phyloP scores from a whole-genome alignment of 2,797 vertebrate genomes.

The Mergus octosetaceus region DNA sequence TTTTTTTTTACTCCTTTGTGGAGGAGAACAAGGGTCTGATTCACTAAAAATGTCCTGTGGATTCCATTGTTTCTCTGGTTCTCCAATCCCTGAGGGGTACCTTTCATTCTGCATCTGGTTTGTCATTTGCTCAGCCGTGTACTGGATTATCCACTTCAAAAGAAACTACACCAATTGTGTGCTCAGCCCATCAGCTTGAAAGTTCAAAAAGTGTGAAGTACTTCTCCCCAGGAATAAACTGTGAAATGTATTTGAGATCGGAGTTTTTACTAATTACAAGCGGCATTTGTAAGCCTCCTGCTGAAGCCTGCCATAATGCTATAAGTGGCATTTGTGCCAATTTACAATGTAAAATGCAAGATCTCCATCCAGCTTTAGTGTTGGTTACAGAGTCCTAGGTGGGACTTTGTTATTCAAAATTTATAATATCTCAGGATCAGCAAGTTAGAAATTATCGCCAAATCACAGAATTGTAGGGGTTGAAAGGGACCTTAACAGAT shows the following conservation, averaged over 20 bases:
- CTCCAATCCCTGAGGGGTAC: neutral
- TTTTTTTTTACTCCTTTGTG: neutral
- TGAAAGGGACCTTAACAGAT: no score
- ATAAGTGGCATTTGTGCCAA: neutral
- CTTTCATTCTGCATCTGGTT: constrained; percentile 22
- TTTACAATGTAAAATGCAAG: neutral
- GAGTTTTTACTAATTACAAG: constrained; percentile 32
- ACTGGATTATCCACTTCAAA: constrained; percentile 20
- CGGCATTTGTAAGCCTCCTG: constrained; percentile 5
- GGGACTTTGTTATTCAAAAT: neutral
- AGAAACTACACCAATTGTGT: neutral
- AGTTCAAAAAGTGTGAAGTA: constrained; percentile 18
- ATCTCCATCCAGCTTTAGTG: neutral
- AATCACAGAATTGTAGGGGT: no score
- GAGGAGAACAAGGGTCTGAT: constrained; percentile 31
- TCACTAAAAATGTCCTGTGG: neutral
- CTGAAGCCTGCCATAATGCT: neutral
- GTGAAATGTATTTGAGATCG: neutral
- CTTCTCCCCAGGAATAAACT: neutral
- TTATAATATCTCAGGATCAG: neutral
- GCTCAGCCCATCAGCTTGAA: neutral
- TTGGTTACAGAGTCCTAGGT: neutral
- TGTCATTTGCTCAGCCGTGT: neutral
- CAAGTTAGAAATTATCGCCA: neutral
- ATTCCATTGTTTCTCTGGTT: neutral